Base-by-base conservation (phyloP, 2,797 vertebrate genomes). In the Babyrousa celebensis region DNA sequence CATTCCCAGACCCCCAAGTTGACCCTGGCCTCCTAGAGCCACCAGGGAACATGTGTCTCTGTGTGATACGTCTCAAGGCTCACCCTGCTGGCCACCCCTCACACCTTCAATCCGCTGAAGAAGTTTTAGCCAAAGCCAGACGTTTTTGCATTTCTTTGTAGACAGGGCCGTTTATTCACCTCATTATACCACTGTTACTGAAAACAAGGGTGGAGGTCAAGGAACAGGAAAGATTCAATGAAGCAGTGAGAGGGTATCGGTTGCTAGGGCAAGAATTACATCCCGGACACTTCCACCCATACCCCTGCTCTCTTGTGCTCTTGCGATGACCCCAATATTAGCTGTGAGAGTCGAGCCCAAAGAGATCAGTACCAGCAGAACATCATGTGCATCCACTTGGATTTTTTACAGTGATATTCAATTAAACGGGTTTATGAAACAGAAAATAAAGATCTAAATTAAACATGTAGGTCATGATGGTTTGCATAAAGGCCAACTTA, bases 381-480 rank as follows among this genome's bases (percentile, higher is more conserved):
- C 70, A 91, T 93, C 56, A 7, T 67, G 54, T 94, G 25, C 43
- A 78, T 96, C 65, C 74, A 82, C 74, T 97, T 90, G 75, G 92
- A 89, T 72, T 96, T 95, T 95, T 83, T 48, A 48, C 29, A 92
- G 85, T 89, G 67, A 84, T 95, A 95, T 91, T 92, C 95, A 94
- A 83, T 93, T 95, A 82, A 97, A 96, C 90, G 85, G 9, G 67
- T 89, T 96, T 97, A 95, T 95, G 92, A 97, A 97, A 97, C 80
- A 94, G 90, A 96, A 97, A 95, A 95, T 91, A 97, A 95, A 95
- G 82, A 88, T 86, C 90, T 91, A 62, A 96, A 95, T 97, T 90
- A 98, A 97, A 94, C 72, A 94, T 95, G 77, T 86, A 95, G 88
- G 92, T 95, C 96, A 78, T 48, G 56, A 74, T 92, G 9, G 65